These are phyloP conservation scores for Pyrgus malvae DNA, from an alignment of 2,888 invertebrate species.

Conservation along the genomic window DNA sequence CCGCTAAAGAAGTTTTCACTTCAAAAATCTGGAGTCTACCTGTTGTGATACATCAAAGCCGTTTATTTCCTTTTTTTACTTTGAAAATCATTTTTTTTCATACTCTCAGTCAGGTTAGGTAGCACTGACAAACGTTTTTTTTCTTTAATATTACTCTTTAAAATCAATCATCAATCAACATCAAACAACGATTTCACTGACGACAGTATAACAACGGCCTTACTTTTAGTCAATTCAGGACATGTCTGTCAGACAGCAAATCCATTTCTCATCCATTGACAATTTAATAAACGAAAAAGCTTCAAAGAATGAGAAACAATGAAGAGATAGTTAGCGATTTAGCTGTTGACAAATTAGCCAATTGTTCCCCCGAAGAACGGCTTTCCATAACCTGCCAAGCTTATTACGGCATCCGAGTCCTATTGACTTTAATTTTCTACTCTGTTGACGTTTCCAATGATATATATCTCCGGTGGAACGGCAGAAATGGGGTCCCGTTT, in stretches of 20 bases:
- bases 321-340: slow-evolving; percentile 64
- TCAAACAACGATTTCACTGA: neutral
- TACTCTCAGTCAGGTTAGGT: neutral
- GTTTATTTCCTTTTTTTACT: no score
- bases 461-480: slow-evolving; percentile 69
- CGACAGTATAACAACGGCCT: neutral
- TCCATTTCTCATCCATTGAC: slow-evolving; percentile 30
- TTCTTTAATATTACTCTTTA: neutral
- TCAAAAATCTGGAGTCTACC: no score
- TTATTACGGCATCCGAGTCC: slow-evolving; percentile 65
- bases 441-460: slow-evolving; percentile 77
- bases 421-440: slow-evolving; percentile 81
- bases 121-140: neutral
- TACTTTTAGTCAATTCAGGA: neutral
- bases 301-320: slow-evolving; percentile 61
- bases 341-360: slow-evolving; percentile 73
- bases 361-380: slow-evolving; percentile 64
- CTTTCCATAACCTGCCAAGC: slow-evolving; percentile 62
- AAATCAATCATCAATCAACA: neutral
- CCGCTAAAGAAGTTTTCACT: no score
- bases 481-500: slow-evolving; percentile 75
- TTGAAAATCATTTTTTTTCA: no score
- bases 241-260: neutral
- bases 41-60: no score
- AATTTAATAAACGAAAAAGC: slow-evolving; percentile 49